Conservation (phyloP, 1,140 invertebrate genomes). For the Prorops nasuta region DNA sequence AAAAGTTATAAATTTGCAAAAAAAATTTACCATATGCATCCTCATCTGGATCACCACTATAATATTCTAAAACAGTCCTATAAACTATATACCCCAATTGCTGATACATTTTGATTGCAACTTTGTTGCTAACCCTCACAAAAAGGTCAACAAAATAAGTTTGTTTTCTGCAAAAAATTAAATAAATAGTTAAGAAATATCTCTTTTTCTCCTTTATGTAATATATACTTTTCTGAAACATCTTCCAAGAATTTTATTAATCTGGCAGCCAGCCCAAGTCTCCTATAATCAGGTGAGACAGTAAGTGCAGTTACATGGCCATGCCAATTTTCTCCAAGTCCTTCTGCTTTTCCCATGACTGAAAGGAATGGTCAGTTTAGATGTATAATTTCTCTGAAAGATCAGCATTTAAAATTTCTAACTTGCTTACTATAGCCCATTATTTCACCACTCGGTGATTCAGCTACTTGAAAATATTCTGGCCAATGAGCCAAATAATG, state of each 20-base stretch:
- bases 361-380: slow-evolving; percentile 14
- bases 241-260: slow-evolving; percentile 96
- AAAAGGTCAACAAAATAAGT: slow-evolving; percentile 99
- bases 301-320: slow-evolving; percentile 98
- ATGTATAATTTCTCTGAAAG: slow-evolving; percentile 13
- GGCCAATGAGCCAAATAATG: slow-evolving; percentile 98
- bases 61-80: slow-evolving; percentile 94
- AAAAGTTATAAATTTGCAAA: no score
- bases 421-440: slow-evolving; percentile 95
- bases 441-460: slow-evolving; percentile 91
- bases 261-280: slow-evolving; percentile 86
- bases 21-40: slow-evolving; percentile 88
- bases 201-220: slow-evolving; percentile 10
- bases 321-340: slow-evolving; percentile 93
- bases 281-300: slow-evolving; percentile 90
- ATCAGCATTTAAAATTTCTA: no score
- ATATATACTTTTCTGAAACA: slow-evolving; percentile 85
- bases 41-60: slow-evolving; percentile 95
- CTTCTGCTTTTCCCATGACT: slow-evolving; percentile 99
- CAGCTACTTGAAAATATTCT: slow-evolving; percentile 97
- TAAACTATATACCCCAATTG: slow-evolving; percentile 97
- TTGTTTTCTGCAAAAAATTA: slow-evolving; percentile 73
- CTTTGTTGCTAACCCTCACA: slow-evolving; percentile 95
- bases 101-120: slow-evolving; percentile 97
- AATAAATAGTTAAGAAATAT: slow-evolving; percentile 13